A percentile compares a stretch with the other conserved stretches of the same genome.
Evolutionary conservation across 53 echinoderm and acorn worm species (phyloP).

Genomic region (Crossaster papposus): DNA sequence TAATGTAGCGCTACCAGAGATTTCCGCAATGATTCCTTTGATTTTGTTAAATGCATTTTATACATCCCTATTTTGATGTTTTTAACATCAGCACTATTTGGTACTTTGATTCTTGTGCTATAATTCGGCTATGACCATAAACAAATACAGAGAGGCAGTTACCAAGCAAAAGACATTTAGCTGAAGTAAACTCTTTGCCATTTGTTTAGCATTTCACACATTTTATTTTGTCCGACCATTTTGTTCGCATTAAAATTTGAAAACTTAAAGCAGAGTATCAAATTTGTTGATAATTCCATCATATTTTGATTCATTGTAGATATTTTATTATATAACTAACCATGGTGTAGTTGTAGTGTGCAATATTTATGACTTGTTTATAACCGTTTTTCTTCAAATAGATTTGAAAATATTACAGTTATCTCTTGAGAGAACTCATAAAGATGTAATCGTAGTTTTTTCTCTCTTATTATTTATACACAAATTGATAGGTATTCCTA

Average conservation of each 20-base stretch:
- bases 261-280: background rate
- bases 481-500: constrained; percentile 16
- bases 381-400: background rate
- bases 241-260: background rate
- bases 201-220: background rate
- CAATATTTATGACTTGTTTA: background rate
- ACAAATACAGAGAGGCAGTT: background rate
- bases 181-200: background rate
- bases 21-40: background rate
- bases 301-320: background rate
- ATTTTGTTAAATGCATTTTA: background rate
- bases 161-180: background rate
- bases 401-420: background rate
- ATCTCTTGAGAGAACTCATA: background rate
- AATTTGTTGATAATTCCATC: background rate
- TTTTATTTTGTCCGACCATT: no score
- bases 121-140: background rate
- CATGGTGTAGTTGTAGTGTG: constrained; percentile 2
- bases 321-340: background rate
- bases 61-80: background rate
- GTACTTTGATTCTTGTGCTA: background rate
- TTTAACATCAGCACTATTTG: background rate
- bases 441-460: background rate
- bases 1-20: background rate
- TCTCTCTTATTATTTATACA: no score